These are phyloP conservation scores for Mystacornis crossleyi DNA, from an alignment of 2,113 vertebrate species.

Conservation along the genomic window DNA sequence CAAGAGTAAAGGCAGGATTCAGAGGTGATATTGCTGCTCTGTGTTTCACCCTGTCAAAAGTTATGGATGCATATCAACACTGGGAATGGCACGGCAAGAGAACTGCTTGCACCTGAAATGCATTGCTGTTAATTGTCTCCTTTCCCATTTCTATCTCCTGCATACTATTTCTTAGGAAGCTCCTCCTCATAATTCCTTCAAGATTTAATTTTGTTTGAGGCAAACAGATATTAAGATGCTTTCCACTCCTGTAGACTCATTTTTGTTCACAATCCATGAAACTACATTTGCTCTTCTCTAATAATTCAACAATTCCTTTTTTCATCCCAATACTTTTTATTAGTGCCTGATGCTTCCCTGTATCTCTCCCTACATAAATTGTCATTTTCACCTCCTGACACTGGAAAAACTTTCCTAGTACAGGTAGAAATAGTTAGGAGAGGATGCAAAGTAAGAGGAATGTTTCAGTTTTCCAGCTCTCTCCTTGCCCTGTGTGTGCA, in stretches of 20 bases:
- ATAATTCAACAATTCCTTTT: conserved; percentile 3
- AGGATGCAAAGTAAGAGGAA: conserved; percentile 32
- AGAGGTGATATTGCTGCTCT: not conserved
- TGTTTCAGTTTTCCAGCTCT: conserved; percentile 20
- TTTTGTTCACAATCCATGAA: not conserved
- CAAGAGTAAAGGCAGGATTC: not conserved
- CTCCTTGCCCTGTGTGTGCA: not conserved
- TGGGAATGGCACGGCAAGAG: not conserved
- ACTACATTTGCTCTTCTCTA: conserved; percentile 7
- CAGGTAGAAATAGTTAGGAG: conserved; percentile 31
- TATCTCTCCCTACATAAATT: not conserved
- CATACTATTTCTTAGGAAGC: not conserved
- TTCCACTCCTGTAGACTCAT: not conserved
- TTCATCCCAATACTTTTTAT: not conserved
- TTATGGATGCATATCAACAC: not conserved
- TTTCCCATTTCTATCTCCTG: not conserved
- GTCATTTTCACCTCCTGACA: conserved; percentile 2
- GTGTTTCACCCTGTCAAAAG: conserved; percentile 1
- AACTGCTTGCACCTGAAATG: not conserved
- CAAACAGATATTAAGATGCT: not conserved
- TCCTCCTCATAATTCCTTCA: not conserved
- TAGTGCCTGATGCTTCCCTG: not conserved
- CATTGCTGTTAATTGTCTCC: conserved; percentile 18
- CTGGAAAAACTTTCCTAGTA: not conserved
- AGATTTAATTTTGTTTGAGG: not conserved